Conservation (phyloP, 2,888 invertebrate genomes). For the Drosophila limbata region DNA sequence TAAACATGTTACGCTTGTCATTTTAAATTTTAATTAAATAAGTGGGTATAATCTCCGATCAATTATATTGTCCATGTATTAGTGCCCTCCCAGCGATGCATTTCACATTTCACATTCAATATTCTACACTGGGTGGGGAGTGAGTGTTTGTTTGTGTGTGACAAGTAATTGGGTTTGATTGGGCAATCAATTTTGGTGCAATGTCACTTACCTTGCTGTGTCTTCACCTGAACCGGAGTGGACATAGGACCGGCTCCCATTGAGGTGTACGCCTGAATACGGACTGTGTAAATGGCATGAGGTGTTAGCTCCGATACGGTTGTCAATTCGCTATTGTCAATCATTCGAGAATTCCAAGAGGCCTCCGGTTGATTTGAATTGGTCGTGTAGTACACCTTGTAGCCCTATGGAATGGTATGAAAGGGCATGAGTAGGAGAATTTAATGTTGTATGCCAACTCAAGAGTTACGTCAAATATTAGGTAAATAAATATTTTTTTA, state of each 20-base stretch:
- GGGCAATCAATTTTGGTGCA: constrained; percentile 30
- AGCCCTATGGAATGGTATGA: constrained; percentile 89
- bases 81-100: constrained; percentile 30
- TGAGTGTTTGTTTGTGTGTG: constrained; percentile 30
- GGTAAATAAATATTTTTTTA: neutral
- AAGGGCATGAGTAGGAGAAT: neutral
- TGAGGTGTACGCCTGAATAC: constrained; percentile 96
- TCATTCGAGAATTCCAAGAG: constrained; percentile 96
- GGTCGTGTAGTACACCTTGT: constrained; percentile 98
- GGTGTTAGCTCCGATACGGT: constrained; percentile 96
- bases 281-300: constrained; percentile 96
- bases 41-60: constrained; percentile 63
- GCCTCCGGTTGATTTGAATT: constrained; percentile 94
- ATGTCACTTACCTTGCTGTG: constrained; percentile 93
- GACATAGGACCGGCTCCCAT: constrained; percentile 98
- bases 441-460: neutral
- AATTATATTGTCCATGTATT: constrained; percentile 58
- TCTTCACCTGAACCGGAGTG: constrained; percentile 98
- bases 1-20: constrained; percentile 25
- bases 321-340: constrained; percentile 96
- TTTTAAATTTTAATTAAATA: constrained; percentile 72
- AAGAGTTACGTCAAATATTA: neutral
- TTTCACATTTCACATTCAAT: constrained; percentile 28
- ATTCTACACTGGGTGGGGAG: constrained; percentile 6
- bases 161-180: constrained; percentile 50